Conservation (phyloP, 2,797 vertebrate genomes). For the Avahi laniger region DNA sequence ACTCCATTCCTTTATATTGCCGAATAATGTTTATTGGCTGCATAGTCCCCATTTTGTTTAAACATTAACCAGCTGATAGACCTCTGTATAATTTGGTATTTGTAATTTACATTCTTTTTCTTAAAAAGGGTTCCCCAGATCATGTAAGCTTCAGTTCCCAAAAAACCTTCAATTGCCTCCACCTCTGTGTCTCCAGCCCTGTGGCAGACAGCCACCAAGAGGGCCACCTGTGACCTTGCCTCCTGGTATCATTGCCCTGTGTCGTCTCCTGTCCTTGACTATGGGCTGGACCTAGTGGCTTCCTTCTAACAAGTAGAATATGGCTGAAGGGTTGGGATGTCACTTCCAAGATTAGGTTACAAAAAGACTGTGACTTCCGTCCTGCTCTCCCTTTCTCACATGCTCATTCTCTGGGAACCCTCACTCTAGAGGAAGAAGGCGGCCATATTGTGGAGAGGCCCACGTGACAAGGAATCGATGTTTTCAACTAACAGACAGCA, state of each 20-base stretch:
- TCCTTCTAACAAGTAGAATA: background rate
- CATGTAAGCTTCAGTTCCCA: background rate
- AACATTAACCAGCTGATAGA: background rate
- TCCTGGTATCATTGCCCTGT: background rate
- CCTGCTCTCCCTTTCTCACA: background rate
- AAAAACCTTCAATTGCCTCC: background rate
- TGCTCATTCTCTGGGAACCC: background rate
- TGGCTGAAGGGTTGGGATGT: background rate
- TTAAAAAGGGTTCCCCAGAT: background rate
- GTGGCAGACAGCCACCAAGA: background rate
- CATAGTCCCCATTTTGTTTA: constrained; percentile 8
- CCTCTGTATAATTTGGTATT: background rate
- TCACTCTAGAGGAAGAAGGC: background rate
- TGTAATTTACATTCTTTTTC: constrained; percentile 33
- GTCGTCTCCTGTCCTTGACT: background rate
- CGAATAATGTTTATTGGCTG: background rate
- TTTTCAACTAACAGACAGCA: background rate
- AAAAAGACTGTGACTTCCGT: background rate
- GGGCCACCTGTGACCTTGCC: background rate
- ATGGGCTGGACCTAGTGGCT: background rate
- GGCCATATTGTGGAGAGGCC: background rate
- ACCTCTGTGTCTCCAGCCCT: background rate
- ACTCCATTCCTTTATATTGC: constrained; percentile 9
- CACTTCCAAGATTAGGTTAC: constrained; percentile 2
- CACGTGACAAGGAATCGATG: background rate